Base-by-base conservation (phyloP, 2,888 invertebrate species). In the Ochropleura leucogaster region DNA sequence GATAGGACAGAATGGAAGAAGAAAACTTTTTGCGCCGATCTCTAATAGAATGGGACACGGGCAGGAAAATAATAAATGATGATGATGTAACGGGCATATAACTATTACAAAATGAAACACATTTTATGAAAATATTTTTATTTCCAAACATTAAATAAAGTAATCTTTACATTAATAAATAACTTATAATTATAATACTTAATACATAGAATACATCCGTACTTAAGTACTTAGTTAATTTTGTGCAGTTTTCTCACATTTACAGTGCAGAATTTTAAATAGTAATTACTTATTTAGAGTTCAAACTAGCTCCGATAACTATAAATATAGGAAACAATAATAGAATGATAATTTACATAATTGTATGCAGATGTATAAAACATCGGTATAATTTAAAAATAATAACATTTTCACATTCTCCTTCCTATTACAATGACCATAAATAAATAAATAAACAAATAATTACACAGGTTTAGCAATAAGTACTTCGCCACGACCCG, bases 141-240 rank as follows among this genome's bases (percentile, higher is more conserved):
- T 76, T 82, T 72, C 16, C 9, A 72, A 72, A 65, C 66, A 60
- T 53, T 30, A 68, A 2, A 16, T 51, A 18, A 30, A n/a, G 18
- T 73, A 75, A 64, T 49, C 10, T 20, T 62, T 40, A 53, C 10
- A 71, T 47, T 62, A 62, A 55, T 65, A 53, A 65, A 60, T 80
- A 53, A 71, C 84, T 72, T 81, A 82, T 46, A 16, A 70, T 62
- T 84, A 80, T 53, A 65, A 72, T 76, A 79, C 76, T 76, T 79
- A 63, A 40, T 59, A 60, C 18, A 67, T 59, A 72, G 20, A 74
- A 69, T 65, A 72, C 40, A 51, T 57, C 1, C 14, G 40, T 20
- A 44, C n/a, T 14, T 20, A 47, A 1, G 0, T 70, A n/a, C n/a
- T n/a, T n/a, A 44, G 75, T 74, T 81, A 74, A 67, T 66, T 49